A percentile compares a stretch with the other conserved stretches of the same genome.
Conservation (phyloP, 2,888 invertebrate species). For the Carterocephalus palaemon region DNA sequence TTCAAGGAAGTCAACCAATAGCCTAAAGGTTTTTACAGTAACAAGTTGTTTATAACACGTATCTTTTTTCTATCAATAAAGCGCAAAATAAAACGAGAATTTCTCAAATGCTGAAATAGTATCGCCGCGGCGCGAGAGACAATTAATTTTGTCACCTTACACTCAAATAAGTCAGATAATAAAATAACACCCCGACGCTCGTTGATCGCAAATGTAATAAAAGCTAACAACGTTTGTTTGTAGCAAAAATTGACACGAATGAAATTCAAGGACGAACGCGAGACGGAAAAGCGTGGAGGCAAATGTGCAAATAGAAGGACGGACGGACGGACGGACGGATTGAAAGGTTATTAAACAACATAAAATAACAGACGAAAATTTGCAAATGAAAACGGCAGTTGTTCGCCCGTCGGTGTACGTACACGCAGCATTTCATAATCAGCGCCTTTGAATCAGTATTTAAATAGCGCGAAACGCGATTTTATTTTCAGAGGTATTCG, state of each 20-base stretch:
- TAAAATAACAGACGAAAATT: constrained; percentile 1
- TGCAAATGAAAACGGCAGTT: constrained; percentile 6
- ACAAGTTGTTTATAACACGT: too few relatives aligned
- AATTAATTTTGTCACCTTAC: too few relatives aligned
- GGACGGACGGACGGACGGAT: not conserved
- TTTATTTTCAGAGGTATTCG: constrained; percentile 47
- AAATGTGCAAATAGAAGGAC: constrained; percentile 10
- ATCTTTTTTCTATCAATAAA: too few relatives aligned
- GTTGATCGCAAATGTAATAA: constrained; percentile 18
- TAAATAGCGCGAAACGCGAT: constrained; percentile 57
- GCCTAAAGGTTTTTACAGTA: too few relatives aligned
- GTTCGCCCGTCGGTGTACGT: constrained; percentile 6
- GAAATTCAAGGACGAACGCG: constrained; percentile 20
- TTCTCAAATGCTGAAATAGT: too few relatives aligned
- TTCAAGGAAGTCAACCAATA: too few relatives aligned
- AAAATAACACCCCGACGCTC: constrained; percentile 5
- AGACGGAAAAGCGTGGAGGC: constrained; percentile 13
- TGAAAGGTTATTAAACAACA: constrained; percentile 8
- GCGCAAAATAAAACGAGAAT: too few relatives aligned
- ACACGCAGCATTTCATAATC: constrained; percentile 40
- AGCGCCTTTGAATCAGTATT: constrained; percentile 48
- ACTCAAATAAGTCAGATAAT: constrained; percentile 9
- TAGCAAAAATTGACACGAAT: constrained; percentile 20
- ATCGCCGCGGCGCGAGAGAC: too few relatives aligned
- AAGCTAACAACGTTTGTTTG: constrained; percentile 24